These are phyloP conservation scores for Noctua comes DNA, from an alignment of 2,888 invertebrate genomes.

Conservation along the genomic window DNA sequence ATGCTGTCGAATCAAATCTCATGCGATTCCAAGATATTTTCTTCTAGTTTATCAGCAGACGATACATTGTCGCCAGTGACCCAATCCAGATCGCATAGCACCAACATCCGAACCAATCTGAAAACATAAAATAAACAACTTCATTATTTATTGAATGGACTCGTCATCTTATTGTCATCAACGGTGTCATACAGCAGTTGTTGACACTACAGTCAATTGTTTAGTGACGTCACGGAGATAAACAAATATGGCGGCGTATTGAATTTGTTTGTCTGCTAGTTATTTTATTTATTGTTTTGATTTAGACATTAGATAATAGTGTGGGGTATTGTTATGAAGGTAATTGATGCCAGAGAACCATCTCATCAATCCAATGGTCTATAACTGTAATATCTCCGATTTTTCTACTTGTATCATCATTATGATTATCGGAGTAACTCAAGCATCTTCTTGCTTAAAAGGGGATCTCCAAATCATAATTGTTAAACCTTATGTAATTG, in stretches of 20 bases:
- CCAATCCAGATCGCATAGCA: neutral
- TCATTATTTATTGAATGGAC: conserved; percentile 22
- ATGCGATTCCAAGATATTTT: no score
- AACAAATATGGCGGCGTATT: conserved; percentile 43
- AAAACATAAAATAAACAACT: conserved; percentile 37
- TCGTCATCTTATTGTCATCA: conserved; percentile 46
- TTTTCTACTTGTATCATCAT: no score
- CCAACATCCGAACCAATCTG: conserved; percentile 7
- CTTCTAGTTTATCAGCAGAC: neutral
- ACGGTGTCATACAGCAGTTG: conserved; percentile 19
- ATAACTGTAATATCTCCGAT: neutral
- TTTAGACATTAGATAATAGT: conserved; percentile 28
- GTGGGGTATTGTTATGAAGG: conserved; percentile 22
- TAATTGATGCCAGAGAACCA: neutral
- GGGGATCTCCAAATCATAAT: no score
- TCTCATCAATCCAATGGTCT: neutral
- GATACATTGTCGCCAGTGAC: neutral
- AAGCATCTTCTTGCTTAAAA: no score
- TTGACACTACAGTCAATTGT: conserved; percentile 46
- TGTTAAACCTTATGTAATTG: no score
- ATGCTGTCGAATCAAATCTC: neutral
- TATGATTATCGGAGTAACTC: no score
- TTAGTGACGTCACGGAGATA: conserved; percentile 38
- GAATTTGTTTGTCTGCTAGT: conserved; percentile 39
- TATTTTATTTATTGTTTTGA: conserved; percentile 51